Evolutionary conservation across 2,797 vertebrate species (phyloP).

Genomic region (Rhadinocentrus ornatus): DNA sequence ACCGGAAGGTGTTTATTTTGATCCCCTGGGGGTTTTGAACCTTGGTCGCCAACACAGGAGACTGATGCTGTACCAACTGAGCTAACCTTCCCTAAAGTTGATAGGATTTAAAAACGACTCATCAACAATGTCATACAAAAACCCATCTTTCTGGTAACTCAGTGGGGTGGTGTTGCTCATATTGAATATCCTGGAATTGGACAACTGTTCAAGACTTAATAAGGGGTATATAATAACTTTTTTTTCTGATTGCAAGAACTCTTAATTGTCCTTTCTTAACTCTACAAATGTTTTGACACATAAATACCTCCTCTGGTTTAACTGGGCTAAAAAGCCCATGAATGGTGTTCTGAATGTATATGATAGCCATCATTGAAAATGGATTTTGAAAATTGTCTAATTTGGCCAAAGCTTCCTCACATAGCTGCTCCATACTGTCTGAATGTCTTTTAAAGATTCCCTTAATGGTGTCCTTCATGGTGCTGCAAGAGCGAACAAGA

Average conservation of each 20-base stretch:
- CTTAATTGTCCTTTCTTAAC: background rate
- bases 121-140: conserved; percentile 20
- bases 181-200: background rate
- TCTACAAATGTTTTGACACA: background rate
- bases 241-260: background rate
- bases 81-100: no score
- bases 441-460: conserved; percentile 30
- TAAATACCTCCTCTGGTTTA: conserved; percentile 1
- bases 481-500: no score
- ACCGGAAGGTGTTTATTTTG: no score
- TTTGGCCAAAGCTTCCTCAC: conserved; percentile 19
- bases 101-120: conserved; percentile 42
- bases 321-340: conserved; percentile 14
- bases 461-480: conserved; percentile 30
- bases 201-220: conserved; percentile 12
- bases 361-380: conserved; percentile 32
- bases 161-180: background rate
- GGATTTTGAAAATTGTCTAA: conserved; percentile 22
- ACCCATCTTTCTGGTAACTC: conserved; percentile 3
- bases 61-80: no score
- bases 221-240: background rate
- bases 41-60: no score
- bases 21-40: no score
- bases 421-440: conserved; percentile 9
- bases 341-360: conserved; percentile 26